A percentile compares a stretch with the other conserved stretches of the same genome.
These are phyloP conservation scores for Carcina quercana DNA, from an alignment of 2,888 invertebrate species.

Conservation along the genomic window DNA sequence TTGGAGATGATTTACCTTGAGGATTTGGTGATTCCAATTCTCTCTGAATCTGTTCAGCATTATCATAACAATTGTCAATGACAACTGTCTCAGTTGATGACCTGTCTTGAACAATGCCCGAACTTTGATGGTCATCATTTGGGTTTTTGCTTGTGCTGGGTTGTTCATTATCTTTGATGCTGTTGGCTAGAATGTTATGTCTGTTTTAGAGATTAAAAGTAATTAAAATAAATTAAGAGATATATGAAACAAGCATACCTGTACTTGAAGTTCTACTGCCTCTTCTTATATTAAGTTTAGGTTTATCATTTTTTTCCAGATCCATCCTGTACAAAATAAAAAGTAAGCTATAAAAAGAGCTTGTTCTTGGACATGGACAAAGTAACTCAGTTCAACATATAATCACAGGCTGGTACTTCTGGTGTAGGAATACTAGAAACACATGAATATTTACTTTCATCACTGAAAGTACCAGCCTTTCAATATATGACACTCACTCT, in stretches of 20 bases:
- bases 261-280: too few relatives aligned
- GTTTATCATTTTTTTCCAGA: conserved; percentile 35
- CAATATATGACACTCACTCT: too few relatives aligned
- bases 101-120: conserved; percentile 39
- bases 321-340: conserved; percentile 40
- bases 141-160: conserved; percentile 31
- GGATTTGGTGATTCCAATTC: conserved; percentile 32
- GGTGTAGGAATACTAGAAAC: too few relatives aligned
- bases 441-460: too few relatives aligned
- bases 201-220: conserved; percentile 7
- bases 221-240: too few relatives aligned
- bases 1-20: conserved; percentile 18
- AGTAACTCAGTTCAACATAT: too few relatives aligned
- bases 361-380: too few relatives aligned
- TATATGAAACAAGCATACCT: too few relatives aligned
- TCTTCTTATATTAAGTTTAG: too few relatives aligned
- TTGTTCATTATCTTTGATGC: conserved; percentile 24
- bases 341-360: too few relatives aligned
- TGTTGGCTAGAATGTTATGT: conserved; percentile 34
- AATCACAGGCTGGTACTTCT: too few relatives aligned
- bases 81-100: conserved; percentile 56
- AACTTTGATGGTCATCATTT: conserved; percentile 50
- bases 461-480: too few relatives aligned
- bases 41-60: conserved; percentile 40
- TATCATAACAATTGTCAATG: conserved; percentile 42